Base-by-base conservation (phyloP, 2,113 vertebrate species). In the Atlantisia rogersi region DNA sequence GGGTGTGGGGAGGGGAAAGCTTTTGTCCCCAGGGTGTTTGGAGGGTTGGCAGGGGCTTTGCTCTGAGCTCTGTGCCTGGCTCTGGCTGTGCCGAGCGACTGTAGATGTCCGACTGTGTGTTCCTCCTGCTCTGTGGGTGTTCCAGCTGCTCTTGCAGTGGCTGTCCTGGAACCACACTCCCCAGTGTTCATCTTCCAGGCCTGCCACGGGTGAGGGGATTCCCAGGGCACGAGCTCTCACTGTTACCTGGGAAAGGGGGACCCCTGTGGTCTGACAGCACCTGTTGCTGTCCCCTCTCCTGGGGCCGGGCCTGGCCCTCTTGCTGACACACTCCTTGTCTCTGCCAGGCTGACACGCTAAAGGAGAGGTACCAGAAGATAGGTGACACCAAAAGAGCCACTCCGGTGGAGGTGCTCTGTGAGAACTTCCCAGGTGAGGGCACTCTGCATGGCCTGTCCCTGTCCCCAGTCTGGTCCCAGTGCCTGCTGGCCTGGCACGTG, bases 281-380 rank as follows among this genome's bases (percentile, higher is more conserved):
- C 39, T 60, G 6, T 46, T 5, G 21, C 69, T 55, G 28, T 40
- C 46, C 64, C n/a, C 3, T 16, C 29, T 35, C 6, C 65, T 0
- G 1, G 46, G 48, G 60, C 5, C 1, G 2, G 31, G 46, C 52
- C 75, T 8, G 14, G 5, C 60, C 29, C 62, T 39, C 5, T 0
- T 2, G 10, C 65, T 67, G 67, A 62, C 48, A 56, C 3, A 6
- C 48, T 14, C 9, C 31, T 11, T 77, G 22, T 44, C 44, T 20
- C 58, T 15, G 6, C 42, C 88, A 99, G 99, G 99, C 99, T 0
- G 99, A 99, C 97, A 99, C 99, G 12, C 97, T 99, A 81, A 99
- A 99, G 97, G 99, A 99, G 97, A 97, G 99, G 88, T 99, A 99
- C 93, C 99, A 99, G 98, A 99, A 99, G 97, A 99, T 99, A 1